These are phyloP conservation scores for Drosophila anomelani DNA, from an alignment of 2,888 invertebrate genomes.

Conservation along the genomic window DNA sequence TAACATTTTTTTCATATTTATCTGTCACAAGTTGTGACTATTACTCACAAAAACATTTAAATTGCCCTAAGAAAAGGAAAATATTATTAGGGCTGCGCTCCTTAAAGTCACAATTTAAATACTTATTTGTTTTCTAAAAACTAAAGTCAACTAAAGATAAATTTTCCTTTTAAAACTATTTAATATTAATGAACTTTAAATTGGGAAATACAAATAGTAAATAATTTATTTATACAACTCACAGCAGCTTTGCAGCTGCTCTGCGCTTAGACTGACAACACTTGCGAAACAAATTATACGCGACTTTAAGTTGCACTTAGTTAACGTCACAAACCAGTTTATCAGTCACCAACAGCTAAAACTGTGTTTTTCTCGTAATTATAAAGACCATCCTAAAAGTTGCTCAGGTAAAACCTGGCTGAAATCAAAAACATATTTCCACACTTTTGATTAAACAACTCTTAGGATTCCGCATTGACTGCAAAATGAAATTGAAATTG, in stretches of 20 bases:
- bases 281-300: background rate
- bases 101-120: background rate
- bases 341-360: background rate
- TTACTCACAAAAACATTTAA: background rate
- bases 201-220: background rate
- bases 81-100: background rate
- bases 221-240: background rate
- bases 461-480: background rate
- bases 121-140: too few species aligned
- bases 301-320: slow-evolving; percentile 3
- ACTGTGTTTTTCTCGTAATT: background rate
- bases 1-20: background rate
- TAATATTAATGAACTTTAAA: background rate
- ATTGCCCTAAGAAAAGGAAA: background rate
- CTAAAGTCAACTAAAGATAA: too few species aligned
- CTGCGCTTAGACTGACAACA: background rate
- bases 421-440: slow-evolving; percentile 2
- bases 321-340: slow-evolving; percentile 19
- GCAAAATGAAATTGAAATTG: background rate
- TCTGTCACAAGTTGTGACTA: background rate
- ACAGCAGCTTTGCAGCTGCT: background rate
- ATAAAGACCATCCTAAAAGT: background rate
- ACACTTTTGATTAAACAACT: slow-evolving; percentile 20
- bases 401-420: background rate
- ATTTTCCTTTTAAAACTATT: background rate